These are phyloP conservation scores for Penaeus chinensis DNA, from an alignment of 1,140 invertebrate species.

Conservation along the genomic window DNA sequence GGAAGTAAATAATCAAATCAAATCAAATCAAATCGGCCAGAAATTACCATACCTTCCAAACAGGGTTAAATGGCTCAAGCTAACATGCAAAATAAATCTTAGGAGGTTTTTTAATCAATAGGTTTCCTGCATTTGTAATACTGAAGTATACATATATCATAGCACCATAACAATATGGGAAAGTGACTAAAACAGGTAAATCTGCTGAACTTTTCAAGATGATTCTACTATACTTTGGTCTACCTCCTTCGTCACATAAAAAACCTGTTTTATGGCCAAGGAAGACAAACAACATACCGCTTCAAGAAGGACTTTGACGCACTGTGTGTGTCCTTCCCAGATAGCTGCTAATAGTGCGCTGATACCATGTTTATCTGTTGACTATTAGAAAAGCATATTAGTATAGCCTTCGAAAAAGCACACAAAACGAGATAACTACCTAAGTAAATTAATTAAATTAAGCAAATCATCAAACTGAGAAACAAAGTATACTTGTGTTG, in stretches of 20 bases:
- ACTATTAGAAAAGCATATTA: constrained; percentile 70
- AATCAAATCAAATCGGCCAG: too few relatives aligned
- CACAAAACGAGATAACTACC: too few relatives aligned
- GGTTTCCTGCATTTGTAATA: neutral
- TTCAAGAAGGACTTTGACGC: constrained; percentile 87
- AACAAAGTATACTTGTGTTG: too few relatives aligned
- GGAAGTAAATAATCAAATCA: constrained; percentile 63
- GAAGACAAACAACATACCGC: constrained; percentile 73
- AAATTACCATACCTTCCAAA: neutral
- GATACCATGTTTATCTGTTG: constrained; percentile 93
- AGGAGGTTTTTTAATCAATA: neutral
- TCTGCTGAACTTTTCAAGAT: too few relatives aligned
- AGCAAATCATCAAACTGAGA: too few relatives aligned
- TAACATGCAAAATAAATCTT: neutral
- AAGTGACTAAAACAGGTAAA: too few relatives aligned
- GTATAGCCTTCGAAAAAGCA: constrained; percentile 22
- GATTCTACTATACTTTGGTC: too few relatives aligned
- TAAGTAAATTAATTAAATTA: too few relatives aligned
- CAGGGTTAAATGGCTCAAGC: neutral
- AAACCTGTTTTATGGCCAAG: neutral
- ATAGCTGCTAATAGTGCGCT: constrained; percentile 91
- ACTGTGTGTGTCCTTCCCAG: constrained; percentile 94
- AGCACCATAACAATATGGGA: too few relatives aligned
- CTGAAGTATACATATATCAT: too few relatives aligned
- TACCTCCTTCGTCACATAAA: too few relatives aligned